Evolutionary conservation across 2,113 vertebrate species (phyloP).

Genomic region (Oncorhynchus clarkii): DNA sequence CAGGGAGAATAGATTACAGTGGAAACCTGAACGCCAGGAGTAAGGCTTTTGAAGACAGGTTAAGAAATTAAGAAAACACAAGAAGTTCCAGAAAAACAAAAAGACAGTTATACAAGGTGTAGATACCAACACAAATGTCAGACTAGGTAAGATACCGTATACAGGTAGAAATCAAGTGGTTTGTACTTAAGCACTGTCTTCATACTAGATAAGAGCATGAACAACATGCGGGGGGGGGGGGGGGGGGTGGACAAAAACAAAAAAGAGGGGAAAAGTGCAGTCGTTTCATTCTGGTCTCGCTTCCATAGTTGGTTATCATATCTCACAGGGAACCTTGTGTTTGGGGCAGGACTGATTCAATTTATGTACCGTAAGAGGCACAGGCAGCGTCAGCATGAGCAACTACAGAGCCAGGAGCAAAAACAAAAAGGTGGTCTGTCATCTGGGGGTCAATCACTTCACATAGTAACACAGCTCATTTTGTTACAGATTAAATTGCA

Average conservation of each 20-base stretch:
- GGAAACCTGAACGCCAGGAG: constrained; percentile 74
- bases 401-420: no score
- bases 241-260: constrained; percentile 15
- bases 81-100: constrained; percentile 60
- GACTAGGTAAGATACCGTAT: constrained; percentile 32
- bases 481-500: neutral
- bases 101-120: constrained; percentile 4
- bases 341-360: constrained; percentile 30
- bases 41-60: constrained; percentile 75
- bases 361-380: constrained; percentile 9
- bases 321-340: neutral
- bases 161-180: constrained; percentile 58
- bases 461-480: neutral
- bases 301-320: constrained; percentile 38
- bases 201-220: constrained; percentile 39
- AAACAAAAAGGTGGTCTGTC: neutral
- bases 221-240: constrained; percentile 47
- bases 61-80: constrained; percentile 58
- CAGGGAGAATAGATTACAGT: constrained; percentile 60
- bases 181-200: constrained; percentile 38
- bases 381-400: neutral
- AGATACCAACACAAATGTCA: constrained; percentile 35
- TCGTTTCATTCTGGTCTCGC: constrained; percentile 61
- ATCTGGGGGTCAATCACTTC: neutral
- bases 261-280: constrained; percentile 63